A percentile compares a stretch with the other conserved stretches of the same genome.
phyloP scores from a whole-genome alignment of 2,113 vertebrate genomes.

The Malaclemys terrapin region DNA sequence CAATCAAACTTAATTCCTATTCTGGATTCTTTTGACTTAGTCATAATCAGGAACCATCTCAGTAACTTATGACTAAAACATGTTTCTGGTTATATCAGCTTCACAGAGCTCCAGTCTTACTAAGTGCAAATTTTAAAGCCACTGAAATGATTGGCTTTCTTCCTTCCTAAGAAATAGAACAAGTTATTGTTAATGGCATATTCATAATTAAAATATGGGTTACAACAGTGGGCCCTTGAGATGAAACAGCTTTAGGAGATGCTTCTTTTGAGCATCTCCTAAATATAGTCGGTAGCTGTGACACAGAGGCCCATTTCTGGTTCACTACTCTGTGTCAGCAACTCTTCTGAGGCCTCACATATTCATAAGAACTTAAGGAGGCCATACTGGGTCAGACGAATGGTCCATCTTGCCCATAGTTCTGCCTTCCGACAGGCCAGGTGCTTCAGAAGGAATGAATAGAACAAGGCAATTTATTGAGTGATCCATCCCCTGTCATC shows the following conservation, averaged over 20 bases:
- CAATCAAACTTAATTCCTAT: no score
- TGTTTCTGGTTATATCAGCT: neutral
- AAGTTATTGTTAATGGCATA: neutral
- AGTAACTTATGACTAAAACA: slow-evolving; percentile 16
- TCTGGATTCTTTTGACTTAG: neutral
- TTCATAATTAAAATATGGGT: neutral
- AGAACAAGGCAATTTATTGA: no score
- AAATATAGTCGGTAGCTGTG: neutral
- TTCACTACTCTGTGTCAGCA: no score
- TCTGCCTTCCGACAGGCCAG: no score
- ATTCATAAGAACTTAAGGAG: no score
- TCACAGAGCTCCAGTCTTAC: neutral
- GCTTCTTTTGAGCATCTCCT: neutral
- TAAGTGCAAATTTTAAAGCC: neutral
- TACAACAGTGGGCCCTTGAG: neutral
- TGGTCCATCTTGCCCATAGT: no score
- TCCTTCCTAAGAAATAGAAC: neutral
- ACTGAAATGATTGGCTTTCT: neutral
- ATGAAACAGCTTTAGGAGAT: no score
- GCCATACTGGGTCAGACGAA: no score
- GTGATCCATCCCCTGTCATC: no score
- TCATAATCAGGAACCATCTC: neutral
- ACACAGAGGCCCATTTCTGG: no score
- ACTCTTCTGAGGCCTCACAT: no score
- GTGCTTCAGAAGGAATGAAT: no score